phyloP scores from a whole-genome alignment of 2,888 invertebrate species.

The Erebia epiphron region DNA sequence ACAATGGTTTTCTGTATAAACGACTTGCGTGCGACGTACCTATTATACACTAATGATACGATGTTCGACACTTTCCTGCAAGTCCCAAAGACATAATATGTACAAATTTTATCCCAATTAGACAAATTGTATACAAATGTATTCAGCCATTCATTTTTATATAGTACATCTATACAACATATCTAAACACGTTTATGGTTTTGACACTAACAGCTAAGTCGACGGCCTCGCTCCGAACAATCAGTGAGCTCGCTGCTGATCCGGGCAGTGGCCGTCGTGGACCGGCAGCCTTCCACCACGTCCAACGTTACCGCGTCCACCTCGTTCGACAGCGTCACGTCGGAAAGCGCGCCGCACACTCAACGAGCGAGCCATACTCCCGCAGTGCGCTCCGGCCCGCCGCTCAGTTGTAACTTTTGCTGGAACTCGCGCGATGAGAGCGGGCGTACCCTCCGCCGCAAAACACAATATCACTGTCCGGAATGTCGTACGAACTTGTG shows the following conservation, averaged over 20 bases:
- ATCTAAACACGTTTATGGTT: not conserved
- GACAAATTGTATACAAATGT: no score
- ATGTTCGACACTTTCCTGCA: no score
- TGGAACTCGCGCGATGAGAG: slow-evolving; percentile 95
- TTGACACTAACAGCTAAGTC: slow-evolving; percentile 42
- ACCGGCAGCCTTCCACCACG: slow-evolving; percentile 50
- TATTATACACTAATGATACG: no score
- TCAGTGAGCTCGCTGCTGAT: slow-evolving; percentile 55
- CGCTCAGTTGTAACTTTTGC: slow-evolving; percentile 94
- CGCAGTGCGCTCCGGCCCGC: slow-evolving; percentile 90
- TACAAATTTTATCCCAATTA: no score
- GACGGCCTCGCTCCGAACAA: slow-evolving; percentile 51
- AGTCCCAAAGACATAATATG: no score
- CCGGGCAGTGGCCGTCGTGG: slow-evolving; percentile 55
- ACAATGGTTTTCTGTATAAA: no score
- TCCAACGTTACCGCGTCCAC: slow-evolving; percentile 38
- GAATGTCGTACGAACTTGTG: slow-evolving; percentile 95
- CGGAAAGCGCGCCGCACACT: slow-evolving; percentile 42
- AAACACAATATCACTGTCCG: slow-evolving; percentile 95
- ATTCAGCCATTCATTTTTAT: no score
- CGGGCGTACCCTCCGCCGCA: slow-evolving; percentile 91
- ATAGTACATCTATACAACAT: not conserved
- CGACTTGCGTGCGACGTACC: no score
- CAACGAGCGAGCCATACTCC: slow-evolving; percentile 92
- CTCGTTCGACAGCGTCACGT: slow-evolving; percentile 24